Percentiles rank a stretch among this genome's conserved stretches.
phyloP scores from a whole-genome alignment of 92 coral and sea anemone genomes.

The Porites rus region DNA sequence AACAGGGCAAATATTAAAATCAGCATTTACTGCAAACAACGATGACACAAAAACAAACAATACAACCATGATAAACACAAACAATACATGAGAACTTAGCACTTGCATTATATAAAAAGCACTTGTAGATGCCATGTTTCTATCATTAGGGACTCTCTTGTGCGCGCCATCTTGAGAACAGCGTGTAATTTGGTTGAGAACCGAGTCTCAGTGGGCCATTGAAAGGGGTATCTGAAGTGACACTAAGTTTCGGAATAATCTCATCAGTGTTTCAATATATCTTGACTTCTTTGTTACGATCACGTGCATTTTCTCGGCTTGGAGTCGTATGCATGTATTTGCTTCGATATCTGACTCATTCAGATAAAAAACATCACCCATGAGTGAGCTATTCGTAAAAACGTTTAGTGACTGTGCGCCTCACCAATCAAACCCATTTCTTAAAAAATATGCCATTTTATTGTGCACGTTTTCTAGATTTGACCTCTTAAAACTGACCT shows the following conservation, averaged over 20 bases:
- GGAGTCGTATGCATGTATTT: no score
- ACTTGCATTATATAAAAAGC: not conserved
- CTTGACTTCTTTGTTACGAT: not conserved
- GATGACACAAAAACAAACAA: not conserved
- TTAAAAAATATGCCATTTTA: no score
- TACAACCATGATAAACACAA: not conserved
- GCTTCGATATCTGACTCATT: not conserved
- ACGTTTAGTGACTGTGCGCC: no score
- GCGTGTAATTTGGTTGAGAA: not conserved
- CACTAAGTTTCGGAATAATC: not conserved
- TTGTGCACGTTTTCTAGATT: no score
- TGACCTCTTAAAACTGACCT: no score
- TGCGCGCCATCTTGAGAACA: constrained; percentile 2
- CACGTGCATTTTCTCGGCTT: not conserved
- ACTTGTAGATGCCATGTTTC: not conserved
- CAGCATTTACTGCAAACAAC: not conserved
- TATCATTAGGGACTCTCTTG: not conserved
- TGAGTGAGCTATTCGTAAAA: no score
- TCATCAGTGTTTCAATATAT: no score
- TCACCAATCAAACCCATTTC: no score
- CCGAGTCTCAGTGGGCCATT: no score
- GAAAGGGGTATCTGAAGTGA: not conserved
- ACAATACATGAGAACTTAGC: not conserved
- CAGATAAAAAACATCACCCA: no score
- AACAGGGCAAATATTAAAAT: no score